Evolutionary conservation across 2,888 invertebrate genomes (phyloP).

Genomic region (Dynastes hyllus): DNA sequence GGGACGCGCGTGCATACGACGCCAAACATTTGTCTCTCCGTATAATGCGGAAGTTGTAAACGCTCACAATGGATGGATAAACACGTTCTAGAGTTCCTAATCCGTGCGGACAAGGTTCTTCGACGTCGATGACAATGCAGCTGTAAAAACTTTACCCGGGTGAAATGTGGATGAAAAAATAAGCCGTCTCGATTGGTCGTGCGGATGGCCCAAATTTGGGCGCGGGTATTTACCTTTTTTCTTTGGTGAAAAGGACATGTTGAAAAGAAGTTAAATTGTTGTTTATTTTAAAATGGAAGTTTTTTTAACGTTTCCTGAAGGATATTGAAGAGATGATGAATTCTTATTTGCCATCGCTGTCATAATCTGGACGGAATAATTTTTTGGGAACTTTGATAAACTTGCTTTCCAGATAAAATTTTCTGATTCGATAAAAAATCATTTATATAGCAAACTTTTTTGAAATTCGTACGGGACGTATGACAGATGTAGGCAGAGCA

Average conservation of each 20-base stretch:
- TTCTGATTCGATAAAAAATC: too few relatives aligned
- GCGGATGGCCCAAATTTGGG: too few relatives aligned
- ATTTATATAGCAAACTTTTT: too few relatives aligned
- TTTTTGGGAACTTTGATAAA: too few relatives aligned
- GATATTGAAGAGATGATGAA: too few relatives aligned
- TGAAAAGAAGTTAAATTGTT: neutral
- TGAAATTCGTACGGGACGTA: too few relatives aligned
- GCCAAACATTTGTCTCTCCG: constrained; percentile 26
- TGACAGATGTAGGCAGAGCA: too few relatives aligned
- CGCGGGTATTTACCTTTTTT: neutral
- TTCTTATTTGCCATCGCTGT: too few relatives aligned
- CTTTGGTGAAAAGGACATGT: neutral
- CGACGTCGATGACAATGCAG: constrained; percentile 38
- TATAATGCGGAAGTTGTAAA: constrained; percentile 56
- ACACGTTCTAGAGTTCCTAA: constrained; percentile 46
- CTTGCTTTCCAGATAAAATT: too few relatives aligned
- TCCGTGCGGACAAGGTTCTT: constrained; percentile 18
- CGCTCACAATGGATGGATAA: constrained; percentile 51
- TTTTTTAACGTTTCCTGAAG: too few relatives aligned
- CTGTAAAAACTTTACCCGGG: constrained; percentile 50
- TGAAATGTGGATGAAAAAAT: neutral
- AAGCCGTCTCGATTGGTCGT: neutral
- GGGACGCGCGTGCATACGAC: constrained; percentile 26
- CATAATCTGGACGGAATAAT: too few relatives aligned
- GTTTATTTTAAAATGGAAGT: too few relatives aligned